A percentile compares a stretch with the other conserved stretches of the same genome.
Evolutionary conservation across 2,888 invertebrate species (phyloP).

Genomic region (Drosophila basisetae): DNA sequence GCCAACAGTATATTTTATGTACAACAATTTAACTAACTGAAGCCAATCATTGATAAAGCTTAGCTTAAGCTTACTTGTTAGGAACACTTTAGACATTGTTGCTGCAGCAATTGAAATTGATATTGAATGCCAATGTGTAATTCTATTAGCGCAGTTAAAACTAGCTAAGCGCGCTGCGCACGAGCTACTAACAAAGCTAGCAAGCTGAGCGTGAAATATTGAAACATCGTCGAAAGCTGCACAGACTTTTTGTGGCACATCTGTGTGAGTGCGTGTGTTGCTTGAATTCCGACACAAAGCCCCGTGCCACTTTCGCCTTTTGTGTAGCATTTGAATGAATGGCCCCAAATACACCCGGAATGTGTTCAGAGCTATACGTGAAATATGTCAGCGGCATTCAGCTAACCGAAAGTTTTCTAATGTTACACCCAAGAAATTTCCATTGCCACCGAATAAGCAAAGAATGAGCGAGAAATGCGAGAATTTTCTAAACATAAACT

Average conservation of each 20-base stretch:
- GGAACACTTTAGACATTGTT: background rate
- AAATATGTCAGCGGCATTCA: constrained; percentile 57
- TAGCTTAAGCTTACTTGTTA: background rate
- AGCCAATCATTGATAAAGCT: background rate
- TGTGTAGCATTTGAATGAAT: constrained; percentile 35
- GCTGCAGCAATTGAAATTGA: constrained; percentile 33
- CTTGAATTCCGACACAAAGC: constrained; percentile 14
- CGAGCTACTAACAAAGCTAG: constrained; percentile 16
- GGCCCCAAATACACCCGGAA: constrained; percentile 14
- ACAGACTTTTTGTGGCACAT: constrained; percentile 32
- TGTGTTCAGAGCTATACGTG: constrained; percentile 30
- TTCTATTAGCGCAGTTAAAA: constrained; percentile 61
- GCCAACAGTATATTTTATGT: background rate
- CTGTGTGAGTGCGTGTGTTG: constrained; percentile 3
- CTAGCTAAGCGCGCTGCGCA: constrained; percentile 10
- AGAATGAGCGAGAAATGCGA: too few species aligned
- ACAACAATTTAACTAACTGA: background rate
- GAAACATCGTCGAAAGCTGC: constrained; percentile 24
- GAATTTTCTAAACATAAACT: background rate
- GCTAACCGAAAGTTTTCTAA: constrained; percentile 29
- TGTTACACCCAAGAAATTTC: constrained; percentile 7
- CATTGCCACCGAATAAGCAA: background rate
- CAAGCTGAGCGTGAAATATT: constrained; percentile 45
- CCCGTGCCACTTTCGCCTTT: constrained; percentile 17
- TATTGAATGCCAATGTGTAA: constrained; percentile 48